Conservation (phyloP, 2,888 invertebrate genomes). For the Mylabris sibirica region DNA sequence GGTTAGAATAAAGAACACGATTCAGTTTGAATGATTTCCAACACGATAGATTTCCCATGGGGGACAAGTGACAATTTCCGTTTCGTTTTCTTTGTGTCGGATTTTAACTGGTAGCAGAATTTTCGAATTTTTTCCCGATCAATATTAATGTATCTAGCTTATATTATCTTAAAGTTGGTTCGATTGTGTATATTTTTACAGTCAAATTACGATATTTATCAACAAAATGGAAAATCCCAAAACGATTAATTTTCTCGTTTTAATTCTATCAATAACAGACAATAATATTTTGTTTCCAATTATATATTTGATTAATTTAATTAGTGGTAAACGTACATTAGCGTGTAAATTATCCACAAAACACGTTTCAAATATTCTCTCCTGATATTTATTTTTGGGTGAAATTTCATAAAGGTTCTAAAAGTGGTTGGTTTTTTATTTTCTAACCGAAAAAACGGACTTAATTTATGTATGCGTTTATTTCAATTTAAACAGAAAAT, state of each 20-base stretch:
- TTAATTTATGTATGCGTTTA: slow-evolving; percentile 35
- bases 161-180: no score
- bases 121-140: background rate
- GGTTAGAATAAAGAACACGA: slow-evolving; percentile 11
- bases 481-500: slow-evolving; percentile 38
- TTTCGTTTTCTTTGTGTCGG: background rate
- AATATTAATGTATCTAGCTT: no score
- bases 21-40: slow-evolving; percentile 14
- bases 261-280: slow-evolving; percentile 10
- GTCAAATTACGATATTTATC: no score
- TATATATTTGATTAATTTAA: slow-evolving; percentile 15
- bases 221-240: background rate
- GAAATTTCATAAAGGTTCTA: no score
- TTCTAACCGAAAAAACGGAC: no score
- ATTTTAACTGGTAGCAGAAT: background rate
- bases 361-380: background rate
- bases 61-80: slow-evolving; percentile 13
- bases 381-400: background rate
- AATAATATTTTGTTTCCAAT: slow-evolving; percentile 12
- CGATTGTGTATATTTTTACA: no score
- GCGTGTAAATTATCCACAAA: no score
- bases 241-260: background rate
- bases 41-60: slow-evolving; percentile 15
- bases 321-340: no score
- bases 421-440: no score